Evolutionary conservation across 2,888 invertebrate species (phyloP).

Genomic region (Cordilura impudica): DNA sequence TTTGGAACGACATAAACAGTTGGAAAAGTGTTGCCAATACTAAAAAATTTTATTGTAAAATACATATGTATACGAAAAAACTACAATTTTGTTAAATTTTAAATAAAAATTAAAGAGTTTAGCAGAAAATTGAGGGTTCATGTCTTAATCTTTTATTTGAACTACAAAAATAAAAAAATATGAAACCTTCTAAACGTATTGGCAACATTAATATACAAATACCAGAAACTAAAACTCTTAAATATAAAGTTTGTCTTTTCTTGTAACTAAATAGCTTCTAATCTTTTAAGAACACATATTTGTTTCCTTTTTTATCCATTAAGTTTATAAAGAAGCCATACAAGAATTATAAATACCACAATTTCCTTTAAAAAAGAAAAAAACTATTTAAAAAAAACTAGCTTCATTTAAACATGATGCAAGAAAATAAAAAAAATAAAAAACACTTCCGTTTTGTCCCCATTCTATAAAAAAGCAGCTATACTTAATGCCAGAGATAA

Average conservation of each 20-base stretch:
- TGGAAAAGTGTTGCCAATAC: too few relatives aligned
- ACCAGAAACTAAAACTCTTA: too few relatives aligned
- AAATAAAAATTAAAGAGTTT: too few relatives aligned
- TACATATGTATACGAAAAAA: too few relatives aligned
- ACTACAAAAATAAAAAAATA: too few relatives aligned
- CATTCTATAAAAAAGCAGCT: slow-evolving; percentile 12
- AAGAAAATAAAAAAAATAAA: background rate
- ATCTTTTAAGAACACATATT: background rate
- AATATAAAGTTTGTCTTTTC: background rate
- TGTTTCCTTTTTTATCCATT: background rate
- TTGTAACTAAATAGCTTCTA: background rate
- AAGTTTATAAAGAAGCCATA: background rate
- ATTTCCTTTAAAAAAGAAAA: background rate
- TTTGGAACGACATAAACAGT: too few relatives aligned
- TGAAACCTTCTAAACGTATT: too few relatives aligned
- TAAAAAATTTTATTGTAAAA: too few relatives aligned
- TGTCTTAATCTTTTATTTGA: too few relatives aligned
- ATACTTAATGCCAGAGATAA: background rate
- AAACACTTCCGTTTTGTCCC: slow-evolving; percentile 48
- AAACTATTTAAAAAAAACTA: background rate
- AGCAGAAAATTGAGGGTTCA: too few relatives aligned
- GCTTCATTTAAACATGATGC: background rate
- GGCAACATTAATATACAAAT: too few relatives aligned
- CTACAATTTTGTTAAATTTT: too few relatives aligned
- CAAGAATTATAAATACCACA: background rate